These are phyloP conservation scores for Tetramorium parvispinum DNA, from an alignment of 1,140 invertebrate genomes.

Conservation along the genomic window DNA sequence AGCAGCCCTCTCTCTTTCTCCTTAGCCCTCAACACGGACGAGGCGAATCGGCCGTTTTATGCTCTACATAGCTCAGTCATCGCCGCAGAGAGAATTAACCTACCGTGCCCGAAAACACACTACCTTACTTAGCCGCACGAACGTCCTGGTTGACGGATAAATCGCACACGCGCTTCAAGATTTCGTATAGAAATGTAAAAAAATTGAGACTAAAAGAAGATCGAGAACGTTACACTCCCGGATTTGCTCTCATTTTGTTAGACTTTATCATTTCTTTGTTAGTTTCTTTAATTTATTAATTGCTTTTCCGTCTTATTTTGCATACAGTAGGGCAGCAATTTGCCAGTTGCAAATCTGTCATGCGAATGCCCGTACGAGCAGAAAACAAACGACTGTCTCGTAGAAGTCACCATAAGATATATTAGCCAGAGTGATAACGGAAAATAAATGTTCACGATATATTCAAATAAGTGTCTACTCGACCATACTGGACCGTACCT, in stretches of 20 bases:
- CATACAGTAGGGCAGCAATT: background rate
- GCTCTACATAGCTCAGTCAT: conserved; percentile 80
- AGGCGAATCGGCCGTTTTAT: conserved; percentile 80
- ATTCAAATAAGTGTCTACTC: conserved; percentile 31
- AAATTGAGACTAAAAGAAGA: background rate
- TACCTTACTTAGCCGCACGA: conserved; percentile 77
- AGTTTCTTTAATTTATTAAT: background rate
- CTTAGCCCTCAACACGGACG: conserved; percentile 39
- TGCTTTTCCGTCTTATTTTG: background rate
- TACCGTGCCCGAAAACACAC: conserved; percentile 82
- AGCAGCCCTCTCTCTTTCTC: conserved; percentile 59
- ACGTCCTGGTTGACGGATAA: conserved; percentile 61
- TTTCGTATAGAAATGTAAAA: background rate
- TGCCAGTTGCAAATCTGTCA: background rate
- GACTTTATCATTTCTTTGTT: background rate
- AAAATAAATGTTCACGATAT: conserved; percentile 22
- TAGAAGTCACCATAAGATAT: conserved; percentile 1
- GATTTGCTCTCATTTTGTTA: background rate
- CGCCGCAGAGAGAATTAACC: conserved; percentile 78
- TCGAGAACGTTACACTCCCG: background rate
- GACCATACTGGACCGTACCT: background rate
- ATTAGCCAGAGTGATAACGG: background rate
- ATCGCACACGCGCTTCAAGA: conserved; percentile 26
- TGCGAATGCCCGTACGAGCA: background rate
- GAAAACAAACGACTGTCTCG: conserved; percentile 16